A percentile compares a stretch with the other conserved stretches of the same genome.
Evolutionary conservation across 1,140 invertebrate genomes (phyloP).

Genomic region (Drosophila ananassae): DNA sequence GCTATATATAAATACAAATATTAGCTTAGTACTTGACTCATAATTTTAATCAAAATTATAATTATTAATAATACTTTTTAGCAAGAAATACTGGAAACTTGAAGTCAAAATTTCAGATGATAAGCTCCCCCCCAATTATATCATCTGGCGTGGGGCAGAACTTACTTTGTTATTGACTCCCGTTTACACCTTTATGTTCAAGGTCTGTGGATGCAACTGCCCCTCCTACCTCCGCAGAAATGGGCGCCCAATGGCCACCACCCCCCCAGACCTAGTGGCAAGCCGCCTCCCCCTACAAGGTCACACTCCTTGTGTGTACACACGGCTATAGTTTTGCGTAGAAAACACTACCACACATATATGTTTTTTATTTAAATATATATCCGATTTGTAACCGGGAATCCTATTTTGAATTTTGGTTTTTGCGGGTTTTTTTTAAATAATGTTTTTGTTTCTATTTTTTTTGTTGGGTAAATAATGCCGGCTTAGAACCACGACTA

Average conservation of each 20-base stretch:
- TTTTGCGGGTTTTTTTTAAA: too few species aligned
- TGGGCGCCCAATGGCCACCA: background rate
- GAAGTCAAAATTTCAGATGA: background rate
- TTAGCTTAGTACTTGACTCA: too few species aligned
- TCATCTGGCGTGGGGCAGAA: background rate
- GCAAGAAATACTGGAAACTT: too few species aligned
- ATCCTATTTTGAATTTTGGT: too few species aligned
- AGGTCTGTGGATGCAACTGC: slow-evolving; percentile 7
- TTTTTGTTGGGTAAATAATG: too few species aligned
- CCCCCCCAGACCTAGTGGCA: background rate
- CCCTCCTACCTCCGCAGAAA: background rate
- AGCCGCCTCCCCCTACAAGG: slow-evolving; percentile 8
- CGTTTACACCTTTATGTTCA: slow-evolving; percentile 13
- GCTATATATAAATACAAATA: too few species aligned
- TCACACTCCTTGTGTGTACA: slow-evolving; percentile 10
- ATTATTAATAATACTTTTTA: too few species aligned
- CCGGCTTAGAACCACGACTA: background rate
- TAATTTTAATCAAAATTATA: too few species aligned
- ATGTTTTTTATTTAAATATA: background rate
- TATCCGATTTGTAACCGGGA: too few species aligned
- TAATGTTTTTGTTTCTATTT: too few species aligned
- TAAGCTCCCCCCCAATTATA: slow-evolving; percentile 2
- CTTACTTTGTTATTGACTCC: slow-evolving; percentile 3
- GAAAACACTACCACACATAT: background rate
- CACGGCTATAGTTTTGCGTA: slow-evolving; percentile 12